phyloP scores from a whole-genome alignment of 2,113 vertebrate species.

The Mirounga angustirostris region DNA sequence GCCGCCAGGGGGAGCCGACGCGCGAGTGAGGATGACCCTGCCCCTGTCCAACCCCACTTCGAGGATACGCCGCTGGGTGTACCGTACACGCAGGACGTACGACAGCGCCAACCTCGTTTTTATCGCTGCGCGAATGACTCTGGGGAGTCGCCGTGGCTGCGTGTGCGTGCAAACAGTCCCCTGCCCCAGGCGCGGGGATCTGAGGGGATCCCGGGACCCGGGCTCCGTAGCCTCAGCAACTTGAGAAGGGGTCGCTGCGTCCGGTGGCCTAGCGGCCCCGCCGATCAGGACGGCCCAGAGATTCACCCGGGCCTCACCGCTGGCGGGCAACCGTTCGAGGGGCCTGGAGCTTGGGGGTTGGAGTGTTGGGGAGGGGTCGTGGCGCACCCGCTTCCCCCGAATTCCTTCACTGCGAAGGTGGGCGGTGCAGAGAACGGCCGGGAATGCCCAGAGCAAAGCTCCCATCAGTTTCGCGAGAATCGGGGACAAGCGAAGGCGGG shows the following conservation, averaged over 20 bases:
- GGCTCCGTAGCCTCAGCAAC: background rate
- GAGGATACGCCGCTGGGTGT: background rate
- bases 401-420: background rate
- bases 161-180: background rate
- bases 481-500: background rate
- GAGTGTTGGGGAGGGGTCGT: background rate
- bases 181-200: background rate
- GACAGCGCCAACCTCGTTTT: background rate
- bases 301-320: background rate
- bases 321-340: background rate
- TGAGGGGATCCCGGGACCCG: background rate
- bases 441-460: background rate
- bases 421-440: background rate
- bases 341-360: background rate
- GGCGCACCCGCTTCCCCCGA: constrained; percentile 69
- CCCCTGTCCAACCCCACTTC: background rate
- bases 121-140: background rate
- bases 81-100: background rate
- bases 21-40: background rate
- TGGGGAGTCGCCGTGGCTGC: background rate
- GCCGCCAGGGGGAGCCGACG: constrained; percentile 56
- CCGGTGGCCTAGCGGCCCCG: background rate
- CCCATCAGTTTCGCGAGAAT: background rate
- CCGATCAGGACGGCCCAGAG: no score
- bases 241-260: background rate